These are phyloP conservation scores for Telmatherina bonti DNA, from an alignment of 2,797 vertebrate species.

Conservation along the genomic window DNA sequence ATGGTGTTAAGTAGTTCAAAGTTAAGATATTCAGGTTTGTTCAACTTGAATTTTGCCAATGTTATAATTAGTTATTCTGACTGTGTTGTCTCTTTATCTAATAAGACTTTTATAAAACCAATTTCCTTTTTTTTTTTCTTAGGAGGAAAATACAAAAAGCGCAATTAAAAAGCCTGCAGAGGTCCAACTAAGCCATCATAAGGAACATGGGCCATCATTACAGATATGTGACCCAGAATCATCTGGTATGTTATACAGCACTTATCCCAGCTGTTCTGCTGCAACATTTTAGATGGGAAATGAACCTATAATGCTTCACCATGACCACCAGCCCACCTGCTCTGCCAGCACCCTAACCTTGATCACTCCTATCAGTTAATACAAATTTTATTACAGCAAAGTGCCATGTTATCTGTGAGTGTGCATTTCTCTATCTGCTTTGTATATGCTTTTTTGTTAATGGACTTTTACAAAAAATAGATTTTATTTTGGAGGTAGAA, in stretches of 20 bases:
- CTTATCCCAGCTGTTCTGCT: slow-evolving; percentile 75
- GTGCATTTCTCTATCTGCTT: slow-evolving; percentile 73
- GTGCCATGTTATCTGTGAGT: slow-evolving; percentile 79
- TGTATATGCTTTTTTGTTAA: slow-evolving; percentile 78
- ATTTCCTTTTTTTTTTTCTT: not conserved
- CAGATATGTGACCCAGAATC: slow-evolving; percentile 70
- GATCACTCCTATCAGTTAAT: slow-evolving; percentile 41
- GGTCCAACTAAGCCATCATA: slow-evolving; percentile 45
- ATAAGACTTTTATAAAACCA: not conserved
- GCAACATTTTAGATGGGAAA: slow-evolving; percentile 61
- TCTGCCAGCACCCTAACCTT: slow-evolving; percentile 22
- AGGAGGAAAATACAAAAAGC: slow-evolving; percentile 81
- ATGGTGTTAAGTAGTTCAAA: slow-evolving; percentile 35
- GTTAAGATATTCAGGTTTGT: not conserved
- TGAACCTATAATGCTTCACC: slow-evolving; percentile 48
- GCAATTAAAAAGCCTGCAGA: slow-evolving; percentile 57
- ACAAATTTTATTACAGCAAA: slow-evolving; percentile 59
- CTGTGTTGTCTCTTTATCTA: not conserved
- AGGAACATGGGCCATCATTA: slow-evolving; percentile 52
- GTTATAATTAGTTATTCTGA: not conserved
- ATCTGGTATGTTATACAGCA: slow-evolving; percentile 82
- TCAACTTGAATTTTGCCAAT: not conserved
- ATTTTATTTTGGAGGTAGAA: slow-evolving; percentile 75
- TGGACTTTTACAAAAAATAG: slow-evolving; percentile 70
- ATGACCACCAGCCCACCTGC: slow-evolving; percentile 44